These are phyloP conservation scores for Dasyurus viverrinus DNA, from an alignment of 2,113 vertebrate species.

Conservation along the genomic window DNA sequence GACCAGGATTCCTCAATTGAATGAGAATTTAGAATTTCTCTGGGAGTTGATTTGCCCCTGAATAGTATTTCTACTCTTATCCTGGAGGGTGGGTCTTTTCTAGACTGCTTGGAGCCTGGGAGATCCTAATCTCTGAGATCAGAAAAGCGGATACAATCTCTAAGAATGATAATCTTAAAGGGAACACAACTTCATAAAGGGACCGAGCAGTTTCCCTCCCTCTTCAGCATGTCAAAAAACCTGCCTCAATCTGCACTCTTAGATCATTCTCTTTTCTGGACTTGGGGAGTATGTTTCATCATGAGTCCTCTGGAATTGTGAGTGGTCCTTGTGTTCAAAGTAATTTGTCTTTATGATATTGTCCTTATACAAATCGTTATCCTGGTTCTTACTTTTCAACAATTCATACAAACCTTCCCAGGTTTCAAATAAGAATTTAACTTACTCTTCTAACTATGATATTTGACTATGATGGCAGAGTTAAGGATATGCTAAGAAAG, in stretches of 20 bases:
- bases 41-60: no score
- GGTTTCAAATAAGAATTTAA: neutral
- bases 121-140: no score
- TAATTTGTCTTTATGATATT: neutral
- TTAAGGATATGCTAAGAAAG: neutral
- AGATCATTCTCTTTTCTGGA: neutral
- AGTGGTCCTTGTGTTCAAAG: neutral
- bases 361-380: neutral
- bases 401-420: neutral
- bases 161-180: no score
- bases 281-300: neutral
- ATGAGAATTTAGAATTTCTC: no score
- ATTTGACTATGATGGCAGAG: neutral
- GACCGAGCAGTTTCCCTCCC: no score
- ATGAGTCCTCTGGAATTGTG: neutral
- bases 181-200: no score
- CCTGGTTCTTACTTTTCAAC: neutral
- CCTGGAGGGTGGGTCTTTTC: no score
- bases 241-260: neutral
- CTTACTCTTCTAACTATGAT: neutral
- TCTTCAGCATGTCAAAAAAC: neutral
- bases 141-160: no score
- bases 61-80: no score
- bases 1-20: no score
- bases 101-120: no score